Evolutionary conservation across 92 coral and sea anemone genomes (phyloP), one percentile per base, ranked within the genome.

Genomic region (Anthopleura xanthogrammica): DNA sequence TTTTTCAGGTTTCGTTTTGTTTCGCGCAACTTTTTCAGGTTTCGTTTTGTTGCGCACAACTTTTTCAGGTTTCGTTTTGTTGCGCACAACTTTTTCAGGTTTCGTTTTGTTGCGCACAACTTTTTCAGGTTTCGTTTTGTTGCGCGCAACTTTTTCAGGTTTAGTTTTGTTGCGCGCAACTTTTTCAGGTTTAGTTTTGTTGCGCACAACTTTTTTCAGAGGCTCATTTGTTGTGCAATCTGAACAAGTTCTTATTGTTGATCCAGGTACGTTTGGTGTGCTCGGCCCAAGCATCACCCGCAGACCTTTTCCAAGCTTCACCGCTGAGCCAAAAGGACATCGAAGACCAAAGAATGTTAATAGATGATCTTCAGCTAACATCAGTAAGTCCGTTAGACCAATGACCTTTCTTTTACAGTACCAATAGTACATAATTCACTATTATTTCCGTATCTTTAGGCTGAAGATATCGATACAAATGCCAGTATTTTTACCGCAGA

Each of bases 401-500:
- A 24, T 75, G 13, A 16, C 78, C 16, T 16, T 72, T 23, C 77
- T 3, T 72, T 7, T 20, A 20, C 41, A 72, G 65, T 60, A 19
- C 24, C 6, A 14, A 4, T 3, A 8, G 19, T 29, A 14, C 3
- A 20, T 29, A 20, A 62, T 12, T 62, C 24, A 20, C 11, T n/a
- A 19, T 16, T 3, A 39, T 57, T 16, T 80, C 24, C 80, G 55
- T 57, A 71, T 43, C 87, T 86, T 23, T 79, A 95, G 99, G 89
- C 16, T 68, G 16, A 92, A 41, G 86, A 83, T 40, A 68, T 84
- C 64, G 95, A 93, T 76, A 93, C 91, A 16, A 89, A 87, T 43
- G 90, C 98, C 14, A 96, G 99, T 80, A 94, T 96, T 71, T 96
- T 96, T 72, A 96, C 99, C 36, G 99, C 99, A 14, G 99, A 96